Percentiles rank a stretch among this genome's conserved stretches.
Evolutionary conservation across 2,888 invertebrate species (phyloP).

Genomic region (Aporophyla nigra): DNA sequence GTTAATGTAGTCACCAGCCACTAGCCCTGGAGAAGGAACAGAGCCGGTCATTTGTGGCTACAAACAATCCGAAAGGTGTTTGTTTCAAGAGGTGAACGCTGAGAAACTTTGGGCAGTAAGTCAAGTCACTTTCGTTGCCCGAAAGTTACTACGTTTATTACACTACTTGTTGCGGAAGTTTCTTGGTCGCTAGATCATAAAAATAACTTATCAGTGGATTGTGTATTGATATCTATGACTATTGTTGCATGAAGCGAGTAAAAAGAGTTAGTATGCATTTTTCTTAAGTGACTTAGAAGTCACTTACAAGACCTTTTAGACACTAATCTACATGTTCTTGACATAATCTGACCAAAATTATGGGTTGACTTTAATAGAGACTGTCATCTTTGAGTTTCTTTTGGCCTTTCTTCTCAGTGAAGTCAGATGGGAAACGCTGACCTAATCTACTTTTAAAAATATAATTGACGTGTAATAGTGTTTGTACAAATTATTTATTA

Average conservation of each 20-base stretch:
- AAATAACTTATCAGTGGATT: constrained; percentile 12
- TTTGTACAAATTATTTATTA: too few species aligned
- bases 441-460: too few species aligned
- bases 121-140: constrained; percentile 36
- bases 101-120: constrained; percentile 46
- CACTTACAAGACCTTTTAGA: not conserved
- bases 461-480: too few species aligned
- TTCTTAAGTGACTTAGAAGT: not conserved
- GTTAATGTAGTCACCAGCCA: constrained; percentile 37
- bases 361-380: too few species aligned
- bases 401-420: too few species aligned
- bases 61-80: constrained; percentile 57
- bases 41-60: constrained; percentile 55
- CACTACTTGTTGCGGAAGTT: constrained; percentile 13
- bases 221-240: constrained; percentile 3
- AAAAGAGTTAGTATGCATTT: not conserved
- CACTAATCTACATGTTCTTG: too few species aligned
- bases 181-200: constrained; percentile 16
- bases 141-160: constrained; percentile 34
- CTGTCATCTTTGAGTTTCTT: too few species aligned
- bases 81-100: constrained; percentile 29
- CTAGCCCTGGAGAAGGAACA: constrained; percentile 31
- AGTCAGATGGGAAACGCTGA: too few species aligned
- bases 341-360: too few species aligned
- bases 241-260: not conserved